Conservation (phyloP, 2,113 vertebrate genomes). For the Cottus gobio region DNA sequence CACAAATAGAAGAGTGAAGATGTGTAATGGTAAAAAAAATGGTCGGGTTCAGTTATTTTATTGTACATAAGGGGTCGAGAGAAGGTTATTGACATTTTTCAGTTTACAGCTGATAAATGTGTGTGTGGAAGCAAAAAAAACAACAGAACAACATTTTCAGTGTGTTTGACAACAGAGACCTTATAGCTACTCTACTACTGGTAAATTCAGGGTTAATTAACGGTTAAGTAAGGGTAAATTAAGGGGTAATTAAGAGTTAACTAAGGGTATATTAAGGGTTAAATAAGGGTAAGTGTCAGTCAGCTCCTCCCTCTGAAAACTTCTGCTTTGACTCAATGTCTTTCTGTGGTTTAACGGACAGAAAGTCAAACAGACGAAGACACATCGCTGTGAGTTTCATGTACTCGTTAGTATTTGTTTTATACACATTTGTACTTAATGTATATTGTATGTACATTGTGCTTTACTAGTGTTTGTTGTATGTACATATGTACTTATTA, state of each 20-base stretch:
- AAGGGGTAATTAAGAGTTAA: not conserved
- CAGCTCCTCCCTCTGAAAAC: slow-evolving; percentile 2
- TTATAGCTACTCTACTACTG: not conserved
- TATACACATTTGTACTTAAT: not conserved
- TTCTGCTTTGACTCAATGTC: slow-evolving; percentile 43
- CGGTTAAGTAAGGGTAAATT: too few relatives aligned
- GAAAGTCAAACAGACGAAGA: not conserved
- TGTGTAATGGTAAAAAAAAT: too few relatives aligned
- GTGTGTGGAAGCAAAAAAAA: not conserved
- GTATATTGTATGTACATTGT: not conserved
- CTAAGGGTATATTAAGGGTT: not conserved
- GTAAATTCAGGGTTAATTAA: too few relatives aligned
- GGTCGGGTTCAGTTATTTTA: too few relatives aligned
- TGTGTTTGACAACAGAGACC: not conserved
- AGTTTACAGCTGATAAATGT: not conserved
- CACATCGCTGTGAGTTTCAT: slow-evolving; percentile 27
- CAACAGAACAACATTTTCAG: not conserved
- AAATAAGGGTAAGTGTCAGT: not conserved
- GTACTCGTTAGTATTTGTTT: too few relatives aligned
- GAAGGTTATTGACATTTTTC: too few relatives aligned
- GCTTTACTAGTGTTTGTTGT: too few relatives aligned
- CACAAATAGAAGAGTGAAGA: too few relatives aligned
- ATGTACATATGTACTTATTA: too few relatives aligned
- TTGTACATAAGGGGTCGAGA: too few relatives aligned
- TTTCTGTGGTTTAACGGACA: slow-evolving; percentile 50